phyloP scores from a whole-genome alignment of 2,797 vertebrate genomes.

The Chanos chanos region DNA sequence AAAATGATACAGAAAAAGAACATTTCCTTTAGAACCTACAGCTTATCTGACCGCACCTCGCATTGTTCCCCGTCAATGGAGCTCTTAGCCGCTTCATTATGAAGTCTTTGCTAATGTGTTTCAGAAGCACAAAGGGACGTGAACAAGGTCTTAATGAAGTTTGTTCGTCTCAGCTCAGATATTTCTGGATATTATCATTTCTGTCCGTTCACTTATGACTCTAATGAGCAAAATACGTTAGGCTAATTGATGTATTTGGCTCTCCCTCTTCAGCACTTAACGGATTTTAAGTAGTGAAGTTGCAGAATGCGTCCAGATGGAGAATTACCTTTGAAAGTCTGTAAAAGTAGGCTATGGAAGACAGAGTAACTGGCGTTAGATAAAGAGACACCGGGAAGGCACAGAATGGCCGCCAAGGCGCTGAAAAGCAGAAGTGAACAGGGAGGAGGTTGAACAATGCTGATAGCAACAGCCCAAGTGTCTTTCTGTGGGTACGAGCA shows the following conservation, averaged over 20 bases:
- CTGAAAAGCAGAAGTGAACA: constrained; percentile 49
- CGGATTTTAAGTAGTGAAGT: no score
- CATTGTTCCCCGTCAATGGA: neutral
- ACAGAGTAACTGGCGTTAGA: constrained; percentile 27
- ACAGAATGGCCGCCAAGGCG: constrained; percentile 40
- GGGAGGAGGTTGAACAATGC: constrained; percentile 45
- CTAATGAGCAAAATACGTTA: constrained; percentile 11
- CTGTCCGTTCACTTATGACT: constrained; percentile 3
- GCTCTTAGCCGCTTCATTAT: constrained; percentile 1
- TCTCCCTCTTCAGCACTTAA: no score
- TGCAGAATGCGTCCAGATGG: no score
- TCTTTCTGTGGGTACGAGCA: constrained; percentile 49
- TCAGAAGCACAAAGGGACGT: constrained; percentile 7
- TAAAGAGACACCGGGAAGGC: constrained; percentile 40
- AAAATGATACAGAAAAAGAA: neutral
- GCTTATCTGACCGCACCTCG: neutral
- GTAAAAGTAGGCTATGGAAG: constrained; percentile 16
- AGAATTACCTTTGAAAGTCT: no score
- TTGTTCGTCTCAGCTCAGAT: neutral
- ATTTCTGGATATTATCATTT: neutral
- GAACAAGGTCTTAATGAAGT: constrained; percentile 8
- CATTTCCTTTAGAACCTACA: neutral
- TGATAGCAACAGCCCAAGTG: constrained; percentile 46
- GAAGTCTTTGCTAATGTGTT: constrained; percentile 5
- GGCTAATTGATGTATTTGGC: no score